Percentiles rank a stretch among this genome's conserved stretches.
Evolutionary conservation across 2,888 invertebrate species (phyloP).

Genomic region (Platycheirus rosarum): DNA sequence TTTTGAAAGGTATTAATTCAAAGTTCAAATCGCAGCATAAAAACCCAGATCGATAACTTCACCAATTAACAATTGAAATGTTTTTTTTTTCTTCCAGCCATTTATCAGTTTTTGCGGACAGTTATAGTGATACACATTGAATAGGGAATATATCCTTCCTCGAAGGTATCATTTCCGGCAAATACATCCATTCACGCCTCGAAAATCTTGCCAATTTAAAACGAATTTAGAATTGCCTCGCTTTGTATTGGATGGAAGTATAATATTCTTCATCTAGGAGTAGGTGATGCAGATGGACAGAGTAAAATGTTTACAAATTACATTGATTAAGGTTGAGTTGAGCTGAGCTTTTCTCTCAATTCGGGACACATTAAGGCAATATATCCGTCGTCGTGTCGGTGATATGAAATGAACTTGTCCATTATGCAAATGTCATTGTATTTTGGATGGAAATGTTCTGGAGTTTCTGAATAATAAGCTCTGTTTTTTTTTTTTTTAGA

Average conservation of each 20-base stretch:
- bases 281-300: not conserved
- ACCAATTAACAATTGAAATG: constrained; percentile 29
- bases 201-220: constrained; percentile 19
- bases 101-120: not conserved
- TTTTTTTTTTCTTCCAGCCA: not conserved
- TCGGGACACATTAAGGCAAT: constrained; percentile 25
- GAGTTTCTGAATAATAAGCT: not conserved
- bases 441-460: constrained; percentile 11
- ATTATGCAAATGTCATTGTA: constrained; percentile 32
- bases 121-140: constrained; percentile 4
- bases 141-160: constrained; percentile 11
- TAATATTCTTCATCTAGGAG: constrained; percentile 8
- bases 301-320: constrained; percentile 31
- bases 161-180: constrained; percentile 3
- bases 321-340: constrained; percentile 25
- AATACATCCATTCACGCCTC: constrained; percentile 12
- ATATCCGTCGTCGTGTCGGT: not conserved
- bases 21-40: not conserved
- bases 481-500: no score
- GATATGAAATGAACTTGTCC: constrained; percentile 21
- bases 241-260: not conserved
- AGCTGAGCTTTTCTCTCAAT: constrained; percentile 15
- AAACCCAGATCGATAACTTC: constrained; percentile 8
- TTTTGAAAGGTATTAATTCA: not conserved
- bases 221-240: not conserved